Percentiles rank a stretch among this genome's conserved stretches.
phyloP scores from a whole-genome alignment of 1,140 invertebrate species.

The Drosophila kurseongensis region DNA sequence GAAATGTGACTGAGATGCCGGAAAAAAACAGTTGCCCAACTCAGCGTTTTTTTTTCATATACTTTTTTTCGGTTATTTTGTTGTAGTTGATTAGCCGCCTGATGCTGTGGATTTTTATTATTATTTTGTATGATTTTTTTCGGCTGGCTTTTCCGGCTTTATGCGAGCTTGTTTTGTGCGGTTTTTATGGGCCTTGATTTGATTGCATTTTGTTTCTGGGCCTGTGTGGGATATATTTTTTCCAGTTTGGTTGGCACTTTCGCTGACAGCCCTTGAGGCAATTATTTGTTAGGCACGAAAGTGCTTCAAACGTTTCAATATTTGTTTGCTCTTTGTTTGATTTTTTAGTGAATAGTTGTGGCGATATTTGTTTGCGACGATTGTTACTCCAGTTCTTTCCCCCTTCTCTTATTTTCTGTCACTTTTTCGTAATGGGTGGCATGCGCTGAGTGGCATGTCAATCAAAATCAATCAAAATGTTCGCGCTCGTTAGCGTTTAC shows the following conservation, averaged over 20 bases:
- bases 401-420: constrained; percentile 13
- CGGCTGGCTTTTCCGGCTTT: constrained; percentile 21
- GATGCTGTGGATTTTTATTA: constrained; percentile 45
- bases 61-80: constrained; percentile 21
- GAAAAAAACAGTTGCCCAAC: constrained; percentile 56
- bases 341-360: constrained; percentile 1
- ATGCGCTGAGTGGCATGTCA: constrained; percentile 69
- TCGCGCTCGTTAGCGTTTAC: constrained; percentile 68
- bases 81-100: constrained; percentile 67
- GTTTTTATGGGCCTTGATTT: constrained; percentile 60
- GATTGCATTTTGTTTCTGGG: constrained; percentile 42
- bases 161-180: constrained; percentile 34
- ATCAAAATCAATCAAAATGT: constrained; percentile 79
- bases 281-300: constrained; percentile 34
- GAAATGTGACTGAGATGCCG: constrained; percentile 32
- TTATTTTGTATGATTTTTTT: constrained; percentile 60
- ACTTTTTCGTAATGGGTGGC: constrained; percentile 46
- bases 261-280: constrained; percentile 37
- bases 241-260: constrained; percentile 31
- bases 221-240: constrained; percentile 7
- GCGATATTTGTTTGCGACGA: not conserved
- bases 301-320: constrained; percentile 29
- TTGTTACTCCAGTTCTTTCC: constrained; percentile 1
- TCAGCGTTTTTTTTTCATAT: constrained; percentile 53
- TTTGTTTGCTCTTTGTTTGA: constrained; percentile 20